These are phyloP conservation scores for Cuniculus paca DNA, from an alignment of 2,797 vertebrate genomes.

Conservation along the genomic window DNA sequence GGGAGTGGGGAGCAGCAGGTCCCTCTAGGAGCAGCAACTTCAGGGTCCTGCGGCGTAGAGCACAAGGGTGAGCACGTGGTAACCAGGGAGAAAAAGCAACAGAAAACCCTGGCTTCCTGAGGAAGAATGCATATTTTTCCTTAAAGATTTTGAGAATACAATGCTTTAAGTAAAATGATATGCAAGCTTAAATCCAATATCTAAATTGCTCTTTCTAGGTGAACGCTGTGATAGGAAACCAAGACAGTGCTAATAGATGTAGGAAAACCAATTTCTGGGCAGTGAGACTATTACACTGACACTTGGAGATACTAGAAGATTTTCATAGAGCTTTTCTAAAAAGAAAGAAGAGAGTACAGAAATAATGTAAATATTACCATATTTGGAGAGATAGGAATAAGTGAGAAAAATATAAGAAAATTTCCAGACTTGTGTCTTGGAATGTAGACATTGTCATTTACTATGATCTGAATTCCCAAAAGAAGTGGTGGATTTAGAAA, in stretches of 20 bases:
- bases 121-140: not conserved
- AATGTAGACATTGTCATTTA: not conserved
- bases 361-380: not conserved
- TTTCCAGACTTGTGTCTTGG: not conserved
- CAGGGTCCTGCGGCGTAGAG: not conserved
- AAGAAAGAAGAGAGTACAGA: not conserved
- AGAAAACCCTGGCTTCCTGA: not conserved
- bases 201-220: not conserved
- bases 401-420: not conserved
- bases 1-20: too few species aligned
- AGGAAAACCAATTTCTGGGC: not conserved
- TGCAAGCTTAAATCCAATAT: not conserved
- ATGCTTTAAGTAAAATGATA: not conserved
- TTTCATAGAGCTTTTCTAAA: not conserved
- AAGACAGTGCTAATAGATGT: not conserved
- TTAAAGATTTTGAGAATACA: not conserved
- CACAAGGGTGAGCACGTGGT: rapidly evolving
- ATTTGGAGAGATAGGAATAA: not conserved
- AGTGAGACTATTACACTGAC: not conserved
- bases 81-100: not conserved
- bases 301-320: not conserved
- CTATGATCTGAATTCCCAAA: not conserved
- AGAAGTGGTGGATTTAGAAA: not conserved
- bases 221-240: not conserved
- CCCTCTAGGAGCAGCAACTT: not conserved